phyloP scores from a whole-genome alignment of 2,797 vertebrate species.

The Hemibagrus guttatus region DNA sequence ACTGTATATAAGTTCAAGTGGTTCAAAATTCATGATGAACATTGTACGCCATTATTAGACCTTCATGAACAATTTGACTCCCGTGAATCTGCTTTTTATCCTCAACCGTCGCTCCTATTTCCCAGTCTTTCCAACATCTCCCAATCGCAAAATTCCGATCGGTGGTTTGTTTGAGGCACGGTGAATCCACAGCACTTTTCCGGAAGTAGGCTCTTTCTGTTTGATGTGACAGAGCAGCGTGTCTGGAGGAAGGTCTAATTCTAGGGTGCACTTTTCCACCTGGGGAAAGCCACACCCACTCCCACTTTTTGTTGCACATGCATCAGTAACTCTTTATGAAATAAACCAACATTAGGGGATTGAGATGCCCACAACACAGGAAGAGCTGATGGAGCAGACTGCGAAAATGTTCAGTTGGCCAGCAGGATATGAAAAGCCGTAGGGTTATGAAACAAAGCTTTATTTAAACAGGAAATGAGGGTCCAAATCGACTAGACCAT shows the following conservation, averaged over 20 bases:
- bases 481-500: too few species aligned
- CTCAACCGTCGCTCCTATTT: neutral
- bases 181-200: neutral
- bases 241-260: conserved; percentile 9
- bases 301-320: neutral
- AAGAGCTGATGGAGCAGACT: neutral
- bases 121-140: neutral
- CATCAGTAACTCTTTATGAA: neutral
- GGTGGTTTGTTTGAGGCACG: neutral
- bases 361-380: neutral
- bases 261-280: neutral
- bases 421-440: neutral
- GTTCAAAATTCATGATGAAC: neutral
- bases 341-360: neutral
- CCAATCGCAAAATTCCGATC: neutral
- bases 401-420: neutral
- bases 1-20: too few species aligned
- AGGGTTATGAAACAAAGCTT: neutral
- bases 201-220: neutral
- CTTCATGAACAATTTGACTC: neutral
- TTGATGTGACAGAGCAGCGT: neutral
- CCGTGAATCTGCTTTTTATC: neutral
- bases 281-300: neutral
- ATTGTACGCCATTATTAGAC: neutral
- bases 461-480: neutral